Conservation (phyloP, 2,888 invertebrate species). For the Pterostichus niger region DNA sequence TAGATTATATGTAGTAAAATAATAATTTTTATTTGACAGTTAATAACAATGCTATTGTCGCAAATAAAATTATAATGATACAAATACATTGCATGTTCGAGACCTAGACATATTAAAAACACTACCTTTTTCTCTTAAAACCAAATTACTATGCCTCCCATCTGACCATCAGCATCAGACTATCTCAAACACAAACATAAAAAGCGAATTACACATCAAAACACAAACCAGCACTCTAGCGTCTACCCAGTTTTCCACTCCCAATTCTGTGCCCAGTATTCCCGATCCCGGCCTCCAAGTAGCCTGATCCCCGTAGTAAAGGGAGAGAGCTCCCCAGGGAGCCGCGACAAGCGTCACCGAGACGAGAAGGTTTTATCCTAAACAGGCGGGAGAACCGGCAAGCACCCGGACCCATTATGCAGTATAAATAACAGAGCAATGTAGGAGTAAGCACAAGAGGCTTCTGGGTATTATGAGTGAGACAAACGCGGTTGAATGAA, state of each 20-base stretch:
- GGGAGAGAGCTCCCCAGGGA: constrained; percentile 56
- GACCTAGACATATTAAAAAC: neutral
- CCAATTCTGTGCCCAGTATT: constrained; percentile 2
- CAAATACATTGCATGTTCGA: no score
- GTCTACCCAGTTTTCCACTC: neutral
- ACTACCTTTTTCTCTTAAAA: no score
- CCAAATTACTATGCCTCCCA: no score
- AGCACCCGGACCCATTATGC: constrained; percentile 52
- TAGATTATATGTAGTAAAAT: no score
- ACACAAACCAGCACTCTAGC: constrained; percentile 29
- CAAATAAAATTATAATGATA: no score
- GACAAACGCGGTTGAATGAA: neutral
- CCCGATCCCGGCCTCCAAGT: constrained; percentile 23
- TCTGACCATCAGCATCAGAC: no score
- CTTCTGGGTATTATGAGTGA: constrained; percentile 7
- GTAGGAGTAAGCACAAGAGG: neutral
- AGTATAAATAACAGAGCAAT: constrained; percentile 43
- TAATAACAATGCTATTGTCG: no score
- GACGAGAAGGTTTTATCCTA: constrained; percentile 56
- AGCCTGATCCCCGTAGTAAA: constrained; percentile 18
- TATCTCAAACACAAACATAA: no score
- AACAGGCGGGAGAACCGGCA: constrained; percentile 31
- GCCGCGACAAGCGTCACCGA: constrained; percentile 49
- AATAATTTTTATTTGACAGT: no score
- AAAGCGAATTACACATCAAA: neutral